phyloP scores from a whole-genome alignment of 1,140 invertebrate genomes.

The Aphaenogaster rudis region DNA sequence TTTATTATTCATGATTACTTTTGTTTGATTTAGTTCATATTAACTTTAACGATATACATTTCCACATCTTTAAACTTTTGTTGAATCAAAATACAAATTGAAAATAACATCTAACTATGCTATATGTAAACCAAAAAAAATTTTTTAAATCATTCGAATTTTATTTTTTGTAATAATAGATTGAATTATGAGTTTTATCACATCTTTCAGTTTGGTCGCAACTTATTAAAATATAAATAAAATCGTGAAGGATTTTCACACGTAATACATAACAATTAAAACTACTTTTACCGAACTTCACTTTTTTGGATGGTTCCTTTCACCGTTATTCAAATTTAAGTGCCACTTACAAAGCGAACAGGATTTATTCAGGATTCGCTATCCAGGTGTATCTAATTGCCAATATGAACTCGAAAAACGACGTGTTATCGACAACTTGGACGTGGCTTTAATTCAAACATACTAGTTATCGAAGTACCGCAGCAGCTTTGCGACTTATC shows the following conservation, averaged over 20 bases:
- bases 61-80: background rate
- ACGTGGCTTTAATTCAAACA: slow-evolving; percentile 30
- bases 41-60: background rate
- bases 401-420: slow-evolving; percentile 1
- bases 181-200: background rate
- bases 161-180: background rate
- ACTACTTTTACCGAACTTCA: background rate
- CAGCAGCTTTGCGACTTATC: slow-evolving; percentile 57
- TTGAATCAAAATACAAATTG: background rate
- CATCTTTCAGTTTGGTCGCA: slow-evolving; percentile 1
- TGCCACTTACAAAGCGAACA: background rate
- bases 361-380: background rate
- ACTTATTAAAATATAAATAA: background rate
- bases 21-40: background rate
- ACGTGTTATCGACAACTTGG: slow-evolving; percentile 16
- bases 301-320: background rate
- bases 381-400: slow-evolving; percentile 20
- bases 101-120: background rate
- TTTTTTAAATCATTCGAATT: background rate
- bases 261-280: background rate
- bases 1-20: background rate
- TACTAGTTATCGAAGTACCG: slow-evolving; percentile 45
- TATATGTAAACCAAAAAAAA: background rate
- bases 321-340: background rate
- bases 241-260: background rate